Evolutionary conservation across 2,113 vertebrate species (phyloP), one percentile per base, ranked within the genome.

Genomic region (Agelaius tricolor): DNA sequence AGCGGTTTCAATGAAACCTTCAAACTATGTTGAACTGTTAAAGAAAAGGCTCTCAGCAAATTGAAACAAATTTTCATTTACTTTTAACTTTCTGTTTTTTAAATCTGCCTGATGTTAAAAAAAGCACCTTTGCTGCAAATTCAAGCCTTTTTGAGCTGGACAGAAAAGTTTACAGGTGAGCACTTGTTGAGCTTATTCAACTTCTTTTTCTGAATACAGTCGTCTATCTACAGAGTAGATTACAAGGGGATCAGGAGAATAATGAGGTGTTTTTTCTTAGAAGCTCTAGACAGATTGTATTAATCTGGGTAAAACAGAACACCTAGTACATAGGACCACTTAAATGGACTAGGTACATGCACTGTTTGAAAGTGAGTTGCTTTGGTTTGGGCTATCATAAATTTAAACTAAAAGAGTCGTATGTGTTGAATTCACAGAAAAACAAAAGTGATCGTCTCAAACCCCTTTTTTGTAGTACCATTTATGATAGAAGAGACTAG

Each of bases 231-330:
- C 52, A 65, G 57, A 58, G 13, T 46, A 57, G 76, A 37, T 63
- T 33, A 20, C 22, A 35, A 84, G 11, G 26, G 4, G 0, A 3
- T 11, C 8, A 5, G 8, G 10, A 4, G 11, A 63, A 49, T 13
- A 52, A 28, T 54, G 30, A 19, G 35, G 3, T 83, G 16, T 0
- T n/a, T 75, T 75, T 76, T n/a, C 12, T 65, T 76, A 63, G 28
- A 87, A 65, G 10, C 10, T 63, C 22, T n/a, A 47, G 37, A 58
- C 23, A 43, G 80, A 33, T 15, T 65, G n/a, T 20, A 31, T 31
- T 62, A 21, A 37, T 37, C 33, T 76, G 13, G 1, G 15, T 75
- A 1, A 1, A 90, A 44, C 4, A 35, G 7, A 81, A 15, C 8
- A 71, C 9, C 11, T 39, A 11, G 7, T 27, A 46, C 1, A 22